Base-by-base conservation (phyloP, 1,140 invertebrate species). In the Saccostrea glomerata region DNA sequence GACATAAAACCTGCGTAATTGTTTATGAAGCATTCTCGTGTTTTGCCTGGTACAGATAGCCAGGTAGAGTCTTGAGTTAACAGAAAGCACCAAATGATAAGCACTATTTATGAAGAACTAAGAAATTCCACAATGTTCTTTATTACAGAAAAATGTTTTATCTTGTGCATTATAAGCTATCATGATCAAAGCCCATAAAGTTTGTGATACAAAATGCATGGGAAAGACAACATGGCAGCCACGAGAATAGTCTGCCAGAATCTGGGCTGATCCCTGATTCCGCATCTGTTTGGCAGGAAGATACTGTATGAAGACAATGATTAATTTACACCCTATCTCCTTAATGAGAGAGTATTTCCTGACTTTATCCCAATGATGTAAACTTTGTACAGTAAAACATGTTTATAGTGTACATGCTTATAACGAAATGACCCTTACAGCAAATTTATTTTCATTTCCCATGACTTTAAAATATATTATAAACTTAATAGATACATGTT, bases 171-270 rank as follows among this genome's bases (percentile, higher is more conserved):
- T 77, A 77, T 77, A 77, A 77, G 70, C 70, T 77, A 77, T 77
- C 70, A 77, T 77, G 70, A 77, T 77, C 70, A 77, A 77, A 77
- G 70, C 70, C 70, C 70, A 77, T 77, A 77, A 77, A 77, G 70
- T 77, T 77, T 77, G 70, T 77, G 70, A 77, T 77, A 77, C 70
- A 77, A 77, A 77, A 77, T 77, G 70, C 70, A 77, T 77, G 70
- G 70, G 70, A 77, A 77, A 77, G 70, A 77, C 30, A 77, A 77
- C 70, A 77, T 77, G 70, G 70, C 70, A 77, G 25, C 70, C 70
- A 36, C 25, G 70, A 77, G 70, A 36, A 13, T 77, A 30, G 70
- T 25, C 70, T 77, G 70, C 30, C 70, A 77, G 30, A 77, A 77
- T 12, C 23, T 30, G 70, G 70, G 15, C 9, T 77, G 11, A 23